Conservation (phyloP, 2,113 vertebrate genomes). For the Crotalus tigris region DNA sequence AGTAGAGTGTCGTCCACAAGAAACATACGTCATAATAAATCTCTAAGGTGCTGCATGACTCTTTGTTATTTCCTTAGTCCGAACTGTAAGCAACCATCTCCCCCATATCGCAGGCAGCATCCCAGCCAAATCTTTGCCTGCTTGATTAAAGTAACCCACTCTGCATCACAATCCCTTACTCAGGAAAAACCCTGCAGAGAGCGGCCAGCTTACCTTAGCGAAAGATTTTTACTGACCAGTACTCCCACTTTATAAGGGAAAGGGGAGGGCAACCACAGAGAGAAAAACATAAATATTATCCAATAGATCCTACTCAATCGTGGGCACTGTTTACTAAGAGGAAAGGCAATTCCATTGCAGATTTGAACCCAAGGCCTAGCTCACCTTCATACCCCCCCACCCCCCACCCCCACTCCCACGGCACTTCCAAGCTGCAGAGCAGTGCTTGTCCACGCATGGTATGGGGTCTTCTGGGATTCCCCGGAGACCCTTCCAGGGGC, state of each 20-base stretch:
- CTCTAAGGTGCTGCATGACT: background rate
- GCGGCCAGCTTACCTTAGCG: background rate
- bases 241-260: background rate
- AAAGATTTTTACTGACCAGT: no score
- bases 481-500: no score
- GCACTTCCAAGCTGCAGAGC: background rate
- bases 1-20: background rate
- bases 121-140: background rate
- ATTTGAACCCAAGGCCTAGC: background rate
- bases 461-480: no score
- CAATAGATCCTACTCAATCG: background rate
- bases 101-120: no score
- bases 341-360: background rate
- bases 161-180: background rate
- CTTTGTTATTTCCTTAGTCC: background rate
- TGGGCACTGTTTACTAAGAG: background rate
- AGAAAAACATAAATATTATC: background rate
- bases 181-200: background rate
- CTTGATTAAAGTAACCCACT: no score
- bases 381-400: background rate
- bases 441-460: background rate
- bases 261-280: background rate
- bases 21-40: background rate
- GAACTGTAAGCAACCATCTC: background rate
- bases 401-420: rapidly evolving